A percentile compares a stretch with the other conserved stretches of the same genome.
These are phyloP conservation scores for Troides aeacus DNA, from an alignment of 2,888 invertebrate species.

Conservation along the genomic window DNA sequence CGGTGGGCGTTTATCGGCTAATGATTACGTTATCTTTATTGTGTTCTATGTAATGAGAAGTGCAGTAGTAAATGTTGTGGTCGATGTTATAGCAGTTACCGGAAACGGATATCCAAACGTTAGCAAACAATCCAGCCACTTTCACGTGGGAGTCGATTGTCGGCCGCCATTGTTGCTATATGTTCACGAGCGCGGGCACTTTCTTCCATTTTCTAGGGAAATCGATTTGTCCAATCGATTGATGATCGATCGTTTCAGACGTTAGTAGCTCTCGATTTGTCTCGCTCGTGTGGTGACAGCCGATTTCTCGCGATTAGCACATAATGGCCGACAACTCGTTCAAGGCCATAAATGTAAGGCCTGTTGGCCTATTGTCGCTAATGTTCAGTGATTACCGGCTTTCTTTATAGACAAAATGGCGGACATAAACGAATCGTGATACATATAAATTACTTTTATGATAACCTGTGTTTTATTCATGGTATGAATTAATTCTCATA, in stretches of 20 bases:
- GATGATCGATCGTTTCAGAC: conserved; percentile 10
- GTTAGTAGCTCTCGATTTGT: conserved; percentile 11
- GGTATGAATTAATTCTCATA: no score
- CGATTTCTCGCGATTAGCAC: conserved; percentile 22
- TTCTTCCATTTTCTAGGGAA: conserved; percentile 49
- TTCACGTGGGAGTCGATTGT: conserved; percentile 57
- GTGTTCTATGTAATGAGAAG: no score
- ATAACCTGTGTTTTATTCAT: no score
- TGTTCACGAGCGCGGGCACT: conserved; percentile 48
- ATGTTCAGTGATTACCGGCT: no score
- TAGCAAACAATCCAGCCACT: conserved; percentile 48
- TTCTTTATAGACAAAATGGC: no score
- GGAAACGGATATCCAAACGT: conserved; percentile 4
- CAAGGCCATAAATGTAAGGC: no score
- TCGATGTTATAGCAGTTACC: background rate
- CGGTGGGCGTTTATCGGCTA: no score
- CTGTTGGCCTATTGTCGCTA: no score
- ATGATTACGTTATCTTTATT: no score
- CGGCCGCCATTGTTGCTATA: conserved; percentile 16
- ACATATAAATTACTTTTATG: no score
- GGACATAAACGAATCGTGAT: no score
- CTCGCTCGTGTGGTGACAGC: conserved; percentile 3
- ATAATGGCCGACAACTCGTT: conserved; percentile 6
- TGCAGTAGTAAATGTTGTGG: no score
- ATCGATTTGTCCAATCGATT: conserved; percentile 32